These are phyloP conservation scores for Microchirus variegatus DNA, from an alignment of 2,797 vertebrate genomes.

Conservation along the genomic window DNA sequence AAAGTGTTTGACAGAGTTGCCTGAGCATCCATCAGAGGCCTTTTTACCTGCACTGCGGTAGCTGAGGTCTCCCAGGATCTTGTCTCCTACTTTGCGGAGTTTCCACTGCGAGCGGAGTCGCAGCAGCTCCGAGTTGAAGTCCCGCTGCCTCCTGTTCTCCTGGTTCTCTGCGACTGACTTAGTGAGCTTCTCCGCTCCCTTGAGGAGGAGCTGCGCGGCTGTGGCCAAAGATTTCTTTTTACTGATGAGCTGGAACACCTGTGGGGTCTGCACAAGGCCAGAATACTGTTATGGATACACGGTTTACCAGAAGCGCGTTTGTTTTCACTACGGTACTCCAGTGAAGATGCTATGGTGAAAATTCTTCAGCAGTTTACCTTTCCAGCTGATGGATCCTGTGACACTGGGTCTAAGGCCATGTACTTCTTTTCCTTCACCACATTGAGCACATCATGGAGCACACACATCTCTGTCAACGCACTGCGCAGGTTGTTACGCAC, in stretches of 20 bases:
- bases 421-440: conserved; percentile 98
- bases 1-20: neutral
- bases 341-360: neutral
- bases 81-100: conserved; percentile 96
- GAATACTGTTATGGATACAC: neutral
- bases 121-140: conserved; percentile 96
- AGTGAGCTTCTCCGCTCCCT: conserved; percentile 93
- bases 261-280: conserved; percentile 82
- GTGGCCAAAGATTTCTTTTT: conserved; percentile 95
- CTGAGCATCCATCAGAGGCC: neutral
- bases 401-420: conserved; percentile 96
- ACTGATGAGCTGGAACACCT: conserved; percentile 94
- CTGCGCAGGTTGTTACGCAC: conserved; percentile 94
- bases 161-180: conserved; percentile 94
- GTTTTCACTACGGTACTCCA: neutral
- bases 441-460: conserved; percentile 93
- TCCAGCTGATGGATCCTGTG: conserved; percentile 83
- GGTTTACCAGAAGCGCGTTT: neutral
- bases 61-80: conserved; percentile 97
- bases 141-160: conserved; percentile 94
- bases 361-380: conserved; percentile 67
- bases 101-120: conserved; percentile 97
- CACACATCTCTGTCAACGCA: conserved; percentile 95
- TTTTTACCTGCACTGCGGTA: conserved; percentile 93
- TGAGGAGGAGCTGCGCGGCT: conserved; percentile 93